Base-by-base conservation (phyloP, 2,888 invertebrate species). In the Rhyacophila evoluta region DNA sequence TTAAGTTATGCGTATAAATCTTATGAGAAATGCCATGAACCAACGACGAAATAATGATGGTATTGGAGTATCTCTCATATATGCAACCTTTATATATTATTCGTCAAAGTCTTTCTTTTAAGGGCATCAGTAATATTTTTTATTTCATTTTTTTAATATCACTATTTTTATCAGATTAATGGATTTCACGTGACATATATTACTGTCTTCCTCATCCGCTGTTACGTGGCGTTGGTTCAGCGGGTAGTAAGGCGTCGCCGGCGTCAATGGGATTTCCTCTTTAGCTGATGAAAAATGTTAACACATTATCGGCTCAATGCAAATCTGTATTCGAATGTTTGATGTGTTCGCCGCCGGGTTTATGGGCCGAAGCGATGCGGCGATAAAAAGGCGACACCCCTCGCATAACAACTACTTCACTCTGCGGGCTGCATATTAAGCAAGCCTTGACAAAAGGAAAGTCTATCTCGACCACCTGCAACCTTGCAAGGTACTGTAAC, bases 271-370 rank as follows among this genome's bases (percentile, higher is more conserved):
- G 72, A 73, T 75, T 76, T 76, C 69, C 75, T 67, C 68, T 75
- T 25, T 55, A 75, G 37, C 70, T 78, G 79, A 81, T 81, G 79
- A 79, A 79, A 81, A 75, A 79, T 79, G 77, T 79, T 79, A 74
- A 78, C 81, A 79, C 78, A 78, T 81, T 81, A 81, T 81, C 81
- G 76, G 78, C 76, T 79, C 79, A 79, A 78, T 79, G 79, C 78
- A 79, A 81, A 81, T 81, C 79, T 81, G 81, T 81, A 81, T 81
- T 79, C 77, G 81, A 81, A 81, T 81, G 79, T 79, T 81, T 81
- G 81, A 79, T 79, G 79, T 79, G 81, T 79, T 79, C 77, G 73
- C 33, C 37, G 69, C 37, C 76, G 75, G 81, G 72, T 81, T 81
- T 79, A 79, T 72, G 75, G 79, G 72, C 75, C 37, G 72, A 37